Evolutionary conservation across 2,888 invertebrate genomes (phyloP).

Genomic region (Andrena bicolor): DNA sequence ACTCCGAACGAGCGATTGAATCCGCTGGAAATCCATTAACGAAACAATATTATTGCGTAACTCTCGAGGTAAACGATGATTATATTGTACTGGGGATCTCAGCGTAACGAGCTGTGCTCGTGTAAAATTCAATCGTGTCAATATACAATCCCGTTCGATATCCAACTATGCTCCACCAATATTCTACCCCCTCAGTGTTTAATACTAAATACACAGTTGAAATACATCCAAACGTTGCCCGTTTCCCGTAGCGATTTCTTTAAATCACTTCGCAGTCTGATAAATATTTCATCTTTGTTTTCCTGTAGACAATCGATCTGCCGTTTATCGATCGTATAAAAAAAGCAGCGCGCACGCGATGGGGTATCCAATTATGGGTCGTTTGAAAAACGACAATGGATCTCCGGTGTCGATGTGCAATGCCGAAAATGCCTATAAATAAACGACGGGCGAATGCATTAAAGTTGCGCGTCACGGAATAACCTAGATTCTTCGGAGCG

Average conservation of each 20-base stretch:
- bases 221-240: too few relatives aligned
- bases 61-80: slow-evolving; percentile 11
- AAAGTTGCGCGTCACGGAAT: slow-evolving; percentile 56
- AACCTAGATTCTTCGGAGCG: slow-evolving; percentile 55
- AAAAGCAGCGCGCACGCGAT: slow-evolving; percentile 4
- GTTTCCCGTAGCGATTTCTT: neutral
- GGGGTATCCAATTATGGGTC: neutral
- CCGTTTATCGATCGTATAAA: neutral
- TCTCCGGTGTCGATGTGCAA: slow-evolving; percentile 2
- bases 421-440: slow-evolving; percentile 51
- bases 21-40: slow-evolving; percentile 24
- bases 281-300: too few relatives aligned
- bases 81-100: slow-evolving; percentile 11
- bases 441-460: slow-evolving; percentile 49
- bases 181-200: neutral
- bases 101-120: slow-evolving; percentile 10
- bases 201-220: neutral
- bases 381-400: slow-evolving; percentile 4
- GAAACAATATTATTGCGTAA: slow-evolving; percentile 15
- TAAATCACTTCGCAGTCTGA: neutral
- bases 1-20: neutral
- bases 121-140: slow-evolving; percentile 21
- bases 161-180: neutral
- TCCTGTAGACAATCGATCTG: too few relatives aligned
- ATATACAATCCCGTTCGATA: slow-evolving; percentile 21